phyloP scores from a whole-genome alignment of 2,888 invertebrate genomes.

The Rhagophthalmus giganteus region DNA sequence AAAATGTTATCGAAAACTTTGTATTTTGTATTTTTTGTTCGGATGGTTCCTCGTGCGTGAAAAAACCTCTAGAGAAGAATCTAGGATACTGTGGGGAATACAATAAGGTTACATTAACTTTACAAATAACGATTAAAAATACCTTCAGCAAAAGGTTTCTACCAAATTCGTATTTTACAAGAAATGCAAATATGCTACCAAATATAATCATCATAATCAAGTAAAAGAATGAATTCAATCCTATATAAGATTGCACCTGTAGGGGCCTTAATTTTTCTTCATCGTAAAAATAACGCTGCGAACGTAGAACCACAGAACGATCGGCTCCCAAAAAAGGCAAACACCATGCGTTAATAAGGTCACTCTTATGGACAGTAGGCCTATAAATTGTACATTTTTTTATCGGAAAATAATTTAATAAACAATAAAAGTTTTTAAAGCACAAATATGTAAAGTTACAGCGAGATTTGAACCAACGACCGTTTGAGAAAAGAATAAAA shows the following conservation, averaged over 20 bases:
- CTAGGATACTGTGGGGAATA: conserved; percentile 35
- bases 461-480: too few species aligned
- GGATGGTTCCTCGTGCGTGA: conserved; percentile 64
- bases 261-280: conserved; percentile 71
- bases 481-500: too few species aligned
- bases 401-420: too few species aligned
- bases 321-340: conserved; percentile 84
- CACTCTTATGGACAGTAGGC: conserved; percentile 31
- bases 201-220: conserved; percentile 60
- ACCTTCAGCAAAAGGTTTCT: conserved; percentile 67
- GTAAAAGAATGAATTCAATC: conserved; percentile 56
- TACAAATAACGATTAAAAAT: conserved; percentile 30
- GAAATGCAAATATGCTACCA: conserved; percentile 63
- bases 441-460: too few species aligned
- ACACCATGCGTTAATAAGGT: conserved; percentile 33
- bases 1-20: conserved; percentile 69
- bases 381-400: too few species aligned
- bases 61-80: conserved; percentile 73
- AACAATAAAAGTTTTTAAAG: too few species aligned
- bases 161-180: conserved; percentile 65
- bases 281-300: conserved; percentile 76
- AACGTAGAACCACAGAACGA: conserved; percentile 76
- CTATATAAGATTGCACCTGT: conserved; percentile 73
- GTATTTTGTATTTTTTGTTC: conserved; percentile 63
- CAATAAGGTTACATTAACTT: conserved; percentile 4